Base-by-base conservation (phyloP, 2,888 invertebrate species). In the Eupithecia subumbrata region DNA sequence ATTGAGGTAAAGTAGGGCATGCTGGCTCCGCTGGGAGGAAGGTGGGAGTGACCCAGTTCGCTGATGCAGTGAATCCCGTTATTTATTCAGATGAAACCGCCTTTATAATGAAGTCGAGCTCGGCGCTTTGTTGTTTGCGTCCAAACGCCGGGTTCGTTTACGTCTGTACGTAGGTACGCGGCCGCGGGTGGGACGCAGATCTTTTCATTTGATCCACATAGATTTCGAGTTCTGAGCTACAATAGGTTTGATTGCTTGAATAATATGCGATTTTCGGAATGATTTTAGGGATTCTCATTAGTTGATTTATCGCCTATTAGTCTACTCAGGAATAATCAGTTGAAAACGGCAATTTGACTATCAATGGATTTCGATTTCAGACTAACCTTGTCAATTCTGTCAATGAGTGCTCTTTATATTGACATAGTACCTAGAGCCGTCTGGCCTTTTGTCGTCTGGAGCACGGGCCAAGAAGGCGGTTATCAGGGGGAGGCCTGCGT, bases 1-100 rank as follows among this genome's bases (percentile, higher is more conserved):
- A 37, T 37, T 37, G 37, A 66, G 66, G 37, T 64, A 64, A 76
- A 74, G 72, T 74, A 74, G 76, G 76, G 63, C 72, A 69, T 25
- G 52, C 40, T 60, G 70, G 69, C 73, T 75, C 70, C 68, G 22
- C 73, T 14, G 40, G 45, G 45, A 45, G 77, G 68, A 52, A 74
- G 74, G 72, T 70, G 60, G 40, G 63, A 14, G 64, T 30, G 74
- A 73, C 73, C 75, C 18, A 75, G 48, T 71, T 75, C 63, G 25
- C 67, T 48, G 14, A 60, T 77, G 71, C 71, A 73, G 18, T 45
- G 60, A 52, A 74, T 68, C 43, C 63, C 69, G 68, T 76, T 67
- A 76, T 68, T 73, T 64, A 76, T 76, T 76, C 69, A 76, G 18
- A 69, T 66, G 43, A 69, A 76, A 63, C 69, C 1, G 43, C 56